phyloP scores from a whole-genome alignment of 2,113 vertebrate species.

The Australoheros scitulus region DNA sequence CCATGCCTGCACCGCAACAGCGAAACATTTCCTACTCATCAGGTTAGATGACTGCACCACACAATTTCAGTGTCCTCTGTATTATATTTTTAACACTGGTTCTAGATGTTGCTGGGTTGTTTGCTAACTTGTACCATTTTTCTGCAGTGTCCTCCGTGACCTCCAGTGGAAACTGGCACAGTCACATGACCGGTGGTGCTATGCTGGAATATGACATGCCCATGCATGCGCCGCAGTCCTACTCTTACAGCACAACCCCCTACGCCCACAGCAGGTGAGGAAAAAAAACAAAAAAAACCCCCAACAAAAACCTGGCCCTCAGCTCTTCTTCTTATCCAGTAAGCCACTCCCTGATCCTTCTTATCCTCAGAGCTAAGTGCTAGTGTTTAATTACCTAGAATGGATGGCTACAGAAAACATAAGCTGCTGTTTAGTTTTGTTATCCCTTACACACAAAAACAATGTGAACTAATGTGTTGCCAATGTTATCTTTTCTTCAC shows the following conservation, averaged over 20 bases:
- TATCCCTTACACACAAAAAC: not conserved
- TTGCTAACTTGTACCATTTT: slow-evolving; percentile 7
- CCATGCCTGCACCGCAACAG: slow-evolving; percentile 82
- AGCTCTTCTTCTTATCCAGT: slow-evolving; percentile 57
- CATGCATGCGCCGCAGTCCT: slow-evolving; percentile 79
- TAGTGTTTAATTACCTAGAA: slow-evolving; percentile 58
- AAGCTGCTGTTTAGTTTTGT: slow-evolving; percentile 29
- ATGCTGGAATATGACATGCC: slow-evolving; percentile 82
- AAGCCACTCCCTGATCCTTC: slow-evolving; percentile 67
- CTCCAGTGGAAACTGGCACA: slow-evolving; percentile 85
- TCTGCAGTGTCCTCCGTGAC: slow-evolving; percentile 84
- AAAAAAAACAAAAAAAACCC: slow-evolving; percentile 6
- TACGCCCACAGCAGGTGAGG: slow-evolving; percentile 90
- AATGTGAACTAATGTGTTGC: slow-evolving; percentile 17
- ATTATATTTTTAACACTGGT: not conserved
- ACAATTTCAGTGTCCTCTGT: not conserved
- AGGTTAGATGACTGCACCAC: slow-evolving; percentile 49
- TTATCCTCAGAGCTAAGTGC: slow-evolving; percentile 56
- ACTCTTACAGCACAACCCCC: slow-evolving; percentile 81
- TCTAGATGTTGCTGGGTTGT: not conserved
- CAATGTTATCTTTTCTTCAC: slow-evolving; percentile 1
- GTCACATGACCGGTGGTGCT: slow-evolving; percentile 76
- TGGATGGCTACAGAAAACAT: slow-evolving; percentile 23
- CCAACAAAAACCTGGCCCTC: slow-evolving; percentile 29
- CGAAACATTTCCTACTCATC: slow-evolving; percentile 81